phyloP scores from a whole-genome alignment of 1,140 invertebrate genomes.

The Musca vetustissima region DNA sequence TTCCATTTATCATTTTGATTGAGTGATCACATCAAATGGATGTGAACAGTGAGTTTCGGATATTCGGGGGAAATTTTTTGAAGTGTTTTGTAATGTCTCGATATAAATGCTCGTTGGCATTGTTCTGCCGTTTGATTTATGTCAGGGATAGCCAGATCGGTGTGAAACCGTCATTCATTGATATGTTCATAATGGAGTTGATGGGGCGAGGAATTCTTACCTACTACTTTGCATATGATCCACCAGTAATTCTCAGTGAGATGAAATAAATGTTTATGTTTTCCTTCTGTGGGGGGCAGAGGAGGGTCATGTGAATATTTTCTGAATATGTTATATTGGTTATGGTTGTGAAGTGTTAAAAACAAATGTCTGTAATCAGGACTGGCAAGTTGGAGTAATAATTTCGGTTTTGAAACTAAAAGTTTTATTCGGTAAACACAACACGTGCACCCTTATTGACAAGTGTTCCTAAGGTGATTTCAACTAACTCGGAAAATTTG shows the following conservation, averaged over 20 bases:
- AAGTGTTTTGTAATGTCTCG: conserved; percentile 19
- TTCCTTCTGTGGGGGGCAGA: background rate
- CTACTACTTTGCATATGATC: conserved; percentile 3
- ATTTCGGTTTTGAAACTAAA: too few relatives aligned
- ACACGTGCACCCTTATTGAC: too few relatives aligned
- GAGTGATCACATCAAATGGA: conserved; percentile 48
- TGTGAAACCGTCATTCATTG: background rate
- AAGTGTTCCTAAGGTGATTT: too few relatives aligned
- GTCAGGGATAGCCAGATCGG: background rate
- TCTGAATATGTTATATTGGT: too few relatives aligned
- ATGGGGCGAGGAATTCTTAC: background rate
- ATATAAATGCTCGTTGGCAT: conserved; percentile 6
- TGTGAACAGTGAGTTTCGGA: background rate
- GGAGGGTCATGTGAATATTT: conserved; percentile 14
- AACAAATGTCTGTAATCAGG: too few relatives aligned
- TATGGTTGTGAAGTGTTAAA: too few relatives aligned
- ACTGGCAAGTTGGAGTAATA: too few relatives aligned
- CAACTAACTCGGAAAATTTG: too few relatives aligned
- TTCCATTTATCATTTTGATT: conserved; percentile 57
- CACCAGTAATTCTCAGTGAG: background rate
- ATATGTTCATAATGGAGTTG: background rate
- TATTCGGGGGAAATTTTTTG: conserved; percentile 11
- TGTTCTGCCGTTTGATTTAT: conserved; percentile 8
- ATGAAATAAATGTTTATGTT: conserved; percentile 1
- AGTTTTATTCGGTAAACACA: too few relatives aligned